A percentile compares a stretch with the other conserved stretches of the same genome.
These are phyloP conservation scores for Emmelina monodactyla DNA, from an alignment of 2,888 invertebrate species.

Conservation along the genomic window DNA sequence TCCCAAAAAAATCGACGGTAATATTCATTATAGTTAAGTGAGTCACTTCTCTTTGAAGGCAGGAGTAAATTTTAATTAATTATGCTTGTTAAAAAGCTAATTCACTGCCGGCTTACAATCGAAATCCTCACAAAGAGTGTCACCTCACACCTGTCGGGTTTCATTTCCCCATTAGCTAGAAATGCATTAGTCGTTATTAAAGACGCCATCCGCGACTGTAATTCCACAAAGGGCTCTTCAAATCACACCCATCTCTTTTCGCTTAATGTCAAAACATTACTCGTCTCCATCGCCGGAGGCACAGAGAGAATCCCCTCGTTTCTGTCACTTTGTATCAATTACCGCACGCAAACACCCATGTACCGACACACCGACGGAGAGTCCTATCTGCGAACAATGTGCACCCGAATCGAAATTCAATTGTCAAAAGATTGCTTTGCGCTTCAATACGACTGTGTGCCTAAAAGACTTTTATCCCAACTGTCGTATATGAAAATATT, in stretches of 20 bases:
- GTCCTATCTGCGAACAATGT: constrained; percentile 47
- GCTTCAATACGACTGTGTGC: constrained; percentile 33
- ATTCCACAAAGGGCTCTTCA: constrained; percentile 67
- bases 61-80: too few species aligned
- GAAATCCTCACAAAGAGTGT: constrained; percentile 20
- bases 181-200: constrained; percentile 66
- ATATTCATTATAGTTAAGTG: too few species aligned
- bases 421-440: constrained; percentile 61
- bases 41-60: too few species aligned
- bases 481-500: constrained; percentile 27
- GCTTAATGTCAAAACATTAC: constrained; percentile 62
- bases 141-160: constrained; percentile 55
- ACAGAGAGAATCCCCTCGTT: constrained; percentile 50
- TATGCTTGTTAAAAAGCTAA: too few species aligned
- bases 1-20: too few species aligned
- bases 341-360: constrained; percentile 63
- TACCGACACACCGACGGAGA: constrained; percentile 27
- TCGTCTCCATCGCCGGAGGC: constrained; percentile 46
- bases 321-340: constrained; percentile 66
- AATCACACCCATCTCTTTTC: constrained; percentile 64
- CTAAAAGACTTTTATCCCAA: constrained; percentile 37
- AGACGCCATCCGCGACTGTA: constrained; percentile 59
- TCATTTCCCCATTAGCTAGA: constrained; percentile 53
- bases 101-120: constrained; percentile 11
- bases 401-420: constrained; percentile 56